Evolutionary conservation across 2,113 vertebrate genomes (phyloP).

Genomic region (Epinephelus fuscoguttatus): DNA sequence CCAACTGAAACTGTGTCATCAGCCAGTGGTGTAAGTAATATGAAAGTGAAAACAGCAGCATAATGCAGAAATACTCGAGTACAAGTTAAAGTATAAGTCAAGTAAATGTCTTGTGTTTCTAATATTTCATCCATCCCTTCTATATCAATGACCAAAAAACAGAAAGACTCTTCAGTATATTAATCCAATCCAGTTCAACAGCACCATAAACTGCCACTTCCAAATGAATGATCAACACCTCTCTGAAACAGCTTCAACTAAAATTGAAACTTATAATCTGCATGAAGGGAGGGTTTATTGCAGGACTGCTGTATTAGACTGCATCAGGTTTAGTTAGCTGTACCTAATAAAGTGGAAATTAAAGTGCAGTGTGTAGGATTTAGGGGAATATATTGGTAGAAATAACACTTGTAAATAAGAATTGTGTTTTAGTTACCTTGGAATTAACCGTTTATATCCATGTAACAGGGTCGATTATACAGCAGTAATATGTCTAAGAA

Average conservation of each 20-base stretch:
- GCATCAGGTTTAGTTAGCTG: no score
- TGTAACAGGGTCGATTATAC: no score
- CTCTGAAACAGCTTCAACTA: neutral
- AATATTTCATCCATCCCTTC: neutral
- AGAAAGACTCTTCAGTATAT: neutral
- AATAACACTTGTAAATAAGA: no score
- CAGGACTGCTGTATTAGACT: neutral
- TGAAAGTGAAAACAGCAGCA: neutral
- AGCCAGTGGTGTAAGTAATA: neutral
- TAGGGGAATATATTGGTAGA: no score
- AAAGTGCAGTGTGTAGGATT: no score
- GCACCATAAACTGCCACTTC: neutral
- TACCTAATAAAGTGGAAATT: no score
- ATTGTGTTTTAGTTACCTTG: no score
- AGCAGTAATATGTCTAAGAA: no score
- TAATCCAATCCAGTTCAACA: neutral
- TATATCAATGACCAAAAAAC: neutral
- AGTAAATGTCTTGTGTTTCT: neutral
- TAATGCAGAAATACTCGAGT: neutral
- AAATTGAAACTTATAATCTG: neutral
- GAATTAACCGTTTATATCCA: no score
- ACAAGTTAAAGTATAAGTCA: neutral
- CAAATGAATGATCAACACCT: neutral
- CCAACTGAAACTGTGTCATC: slow-evolving; percentile 34
- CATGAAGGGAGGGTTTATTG: neutral